Percentiles rank a stretch among this genome's conserved stretches.
Evolutionary conservation across 2,888 invertebrate genomes (phyloP).

Genomic region (Phyllotreta striolata): DNA sequence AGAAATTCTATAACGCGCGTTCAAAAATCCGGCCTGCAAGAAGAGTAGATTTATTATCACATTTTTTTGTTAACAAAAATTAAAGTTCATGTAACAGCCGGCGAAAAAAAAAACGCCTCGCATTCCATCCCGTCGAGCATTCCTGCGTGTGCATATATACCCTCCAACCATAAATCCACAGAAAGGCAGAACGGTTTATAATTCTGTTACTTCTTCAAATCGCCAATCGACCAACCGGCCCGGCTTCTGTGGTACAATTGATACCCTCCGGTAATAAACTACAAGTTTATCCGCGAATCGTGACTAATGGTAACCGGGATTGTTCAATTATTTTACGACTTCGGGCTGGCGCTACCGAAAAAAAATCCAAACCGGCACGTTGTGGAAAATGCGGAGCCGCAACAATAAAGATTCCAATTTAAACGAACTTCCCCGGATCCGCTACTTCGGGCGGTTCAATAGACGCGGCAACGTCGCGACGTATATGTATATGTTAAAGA

Average conservation of each 20-base stretch:
- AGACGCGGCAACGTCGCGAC: conserved; percentile 35
- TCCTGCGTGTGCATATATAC: background rate
- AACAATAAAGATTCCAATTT: background rate
- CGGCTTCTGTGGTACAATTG: conserved; percentile 41
- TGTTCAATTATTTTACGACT: conserved; percentile 37
- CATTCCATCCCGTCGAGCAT: conserved; percentile 3
- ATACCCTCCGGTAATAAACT: conserved; percentile 33
- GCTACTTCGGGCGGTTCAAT: background rate
- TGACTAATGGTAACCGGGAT: conserved; percentile 37
- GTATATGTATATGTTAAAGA: conserved; percentile 56
- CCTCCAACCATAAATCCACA: conserved; percentile 5
- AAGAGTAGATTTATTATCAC: too few relatives aligned
- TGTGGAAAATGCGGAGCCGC: background rate
- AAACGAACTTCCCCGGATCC: background rate
- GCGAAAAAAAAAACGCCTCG: too few relatives aligned
- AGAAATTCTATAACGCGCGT: too few relatives aligned
- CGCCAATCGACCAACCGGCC: conserved; percentile 28
- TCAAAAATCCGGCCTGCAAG: too few relatives aligned
- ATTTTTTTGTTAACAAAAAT: too few relatives aligned
- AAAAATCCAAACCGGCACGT: background rate
- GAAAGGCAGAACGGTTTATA: conserved; percentile 16
- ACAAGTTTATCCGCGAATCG: conserved; percentile 32
- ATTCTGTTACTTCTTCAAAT: conserved; percentile 21
- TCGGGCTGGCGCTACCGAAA: conserved; percentile 33
- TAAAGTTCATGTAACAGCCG: too few relatives aligned